These are phyloP conservation scores for Caenorhabditis japonica DNA, from an alignment of 2,888 invertebrate species.

Conservation along the genomic window DNA sequence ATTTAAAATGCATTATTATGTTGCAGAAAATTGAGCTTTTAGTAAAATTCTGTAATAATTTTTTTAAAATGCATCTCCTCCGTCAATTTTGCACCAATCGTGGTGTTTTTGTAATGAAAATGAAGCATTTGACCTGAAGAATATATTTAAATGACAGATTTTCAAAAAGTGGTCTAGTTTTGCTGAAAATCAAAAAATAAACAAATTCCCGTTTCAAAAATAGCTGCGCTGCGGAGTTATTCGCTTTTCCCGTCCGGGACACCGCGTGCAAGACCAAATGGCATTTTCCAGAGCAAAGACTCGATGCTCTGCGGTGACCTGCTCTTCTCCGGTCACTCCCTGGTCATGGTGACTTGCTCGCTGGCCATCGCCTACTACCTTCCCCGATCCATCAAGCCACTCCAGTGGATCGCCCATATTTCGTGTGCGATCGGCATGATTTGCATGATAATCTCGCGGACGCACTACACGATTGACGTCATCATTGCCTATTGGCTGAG, in stretches of 20 bases:
- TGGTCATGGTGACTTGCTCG: slow-evolving; percentile 65
- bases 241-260: neutral
- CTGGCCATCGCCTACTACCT: slow-evolving; percentile 66
- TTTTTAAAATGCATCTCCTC: too few species aligned
- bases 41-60: too few species aligned
- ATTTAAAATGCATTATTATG: too few species aligned
- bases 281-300: slow-evolving; percentile 55
- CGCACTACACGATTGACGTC: slow-evolving; percentile 72
- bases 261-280: neutral
- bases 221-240: too few species aligned
- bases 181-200: too few species aligned
- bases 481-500: slow-evolving; percentile 70
- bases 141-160: too few species aligned
- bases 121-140: too few species aligned
- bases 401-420: slow-evolving; percentile 54
- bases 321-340: slow-evolving; percentile 70
- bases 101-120: too few species aligned
- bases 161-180: too few species aligned
- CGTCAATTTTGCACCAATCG: too few species aligned
- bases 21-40: too few species aligned
- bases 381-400: slow-evolving; percentile 49
- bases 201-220: too few species aligned
- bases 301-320: slow-evolving; percentile 71
- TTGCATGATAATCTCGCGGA: slow-evolving; percentile 67
- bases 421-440: slow-evolving; percentile 58